Evolutionary conservation across 2,888 invertebrate species (phyloP).

Genomic region (Atethmia centrago): DNA sequence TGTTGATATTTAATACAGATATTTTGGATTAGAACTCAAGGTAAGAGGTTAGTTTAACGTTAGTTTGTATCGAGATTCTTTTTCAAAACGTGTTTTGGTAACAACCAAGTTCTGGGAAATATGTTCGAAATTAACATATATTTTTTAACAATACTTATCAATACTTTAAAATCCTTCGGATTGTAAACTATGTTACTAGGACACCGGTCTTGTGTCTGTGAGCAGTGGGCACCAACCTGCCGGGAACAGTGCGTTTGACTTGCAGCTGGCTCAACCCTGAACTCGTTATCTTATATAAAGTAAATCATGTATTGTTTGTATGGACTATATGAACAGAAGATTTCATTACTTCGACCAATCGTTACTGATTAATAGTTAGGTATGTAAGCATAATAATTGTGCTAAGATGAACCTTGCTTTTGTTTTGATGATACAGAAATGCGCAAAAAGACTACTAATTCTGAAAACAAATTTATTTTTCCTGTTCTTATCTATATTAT

Average conservation of each 20-base stretch:
- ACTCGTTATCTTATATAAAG: slow-evolving; percentile 21
- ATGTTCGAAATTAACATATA: too few relatives aligned
- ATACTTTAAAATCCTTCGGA: too few relatives aligned
- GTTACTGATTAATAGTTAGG: not conserved
- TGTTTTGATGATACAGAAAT: slow-evolving; percentile 5
- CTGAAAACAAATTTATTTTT: slow-evolving; percentile 6
- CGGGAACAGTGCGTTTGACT: not conserved
- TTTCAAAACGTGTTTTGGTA: too few relatives aligned
- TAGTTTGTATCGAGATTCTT: too few relatives aligned
- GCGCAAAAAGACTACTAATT: not conserved
- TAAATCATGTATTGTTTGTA: slow-evolving; percentile 22
- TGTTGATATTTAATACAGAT: too few relatives aligned
- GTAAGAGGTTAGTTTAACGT: too few relatives aligned
- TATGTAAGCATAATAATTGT: not conserved
- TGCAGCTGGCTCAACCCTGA: slow-evolving; percentile 21
- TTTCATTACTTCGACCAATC: not conserved
- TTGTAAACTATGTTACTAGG: not conserved
- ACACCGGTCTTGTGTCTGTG: not conserved
- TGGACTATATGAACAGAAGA: not conserved
- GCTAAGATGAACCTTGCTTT: not conserved
- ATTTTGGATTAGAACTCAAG: too few relatives aligned
- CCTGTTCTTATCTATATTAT: not conserved
- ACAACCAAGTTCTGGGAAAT: too few relatives aligned
- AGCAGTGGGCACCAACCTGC: not conserved
- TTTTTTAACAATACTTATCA: too few relatives aligned